A percentile compares a stretch with the other conserved stretches of the same genome.
Conservation (phyloP, 2,113 vertebrate genomes). For the Himantopus leucocephalus region DNA sequence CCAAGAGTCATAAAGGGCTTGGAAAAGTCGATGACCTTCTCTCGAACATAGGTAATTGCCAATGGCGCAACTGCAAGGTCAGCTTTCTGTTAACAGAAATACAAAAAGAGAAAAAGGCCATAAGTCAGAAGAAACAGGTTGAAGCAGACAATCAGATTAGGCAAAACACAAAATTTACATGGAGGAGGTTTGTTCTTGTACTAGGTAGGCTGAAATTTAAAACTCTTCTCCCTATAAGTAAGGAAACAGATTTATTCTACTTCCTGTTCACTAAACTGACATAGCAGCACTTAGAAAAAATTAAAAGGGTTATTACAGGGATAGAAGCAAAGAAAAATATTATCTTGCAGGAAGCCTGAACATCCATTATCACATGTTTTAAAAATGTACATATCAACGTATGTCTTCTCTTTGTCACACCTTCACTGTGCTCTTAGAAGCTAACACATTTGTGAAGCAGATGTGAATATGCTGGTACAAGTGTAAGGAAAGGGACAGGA, state of each 20-base stretch:
- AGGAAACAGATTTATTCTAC: constrained; percentile 11
- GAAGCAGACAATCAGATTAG: constrained; percentile 77
- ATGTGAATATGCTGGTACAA: background rate
- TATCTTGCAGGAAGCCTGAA: background rate
- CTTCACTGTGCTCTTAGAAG: background rate
- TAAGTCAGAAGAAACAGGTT: constrained; percentile 72
- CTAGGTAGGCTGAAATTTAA: constrained; percentile 69
- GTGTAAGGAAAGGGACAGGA: background rate
- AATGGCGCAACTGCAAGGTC: constrained; percentile 98
- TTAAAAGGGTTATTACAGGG: background rate
- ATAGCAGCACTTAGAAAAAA: background rate
- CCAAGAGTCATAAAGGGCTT: constrained; percentile 99
- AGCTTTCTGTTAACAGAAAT: constrained; percentile 92
- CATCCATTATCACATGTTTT: background rate
- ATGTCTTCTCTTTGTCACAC: background rate
- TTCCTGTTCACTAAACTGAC: background rate
- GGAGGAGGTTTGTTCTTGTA: constrained; percentile 55
- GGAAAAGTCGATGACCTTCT: constrained; percentile 99
- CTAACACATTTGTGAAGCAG: background rate
- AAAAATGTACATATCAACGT: background rate
- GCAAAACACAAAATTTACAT: constrained; percentile 75
- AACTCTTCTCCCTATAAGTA: constrained; percentile 13
- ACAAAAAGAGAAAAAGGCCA: constrained; percentile 70
- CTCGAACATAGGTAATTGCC: constrained; percentile 96
- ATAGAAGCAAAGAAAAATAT: background rate